These are phyloP conservation scores for Choloepus hoffmanni DNA, from an alignment of 2,113 vertebrate genomes.

Conservation along the genomic window DNA sequence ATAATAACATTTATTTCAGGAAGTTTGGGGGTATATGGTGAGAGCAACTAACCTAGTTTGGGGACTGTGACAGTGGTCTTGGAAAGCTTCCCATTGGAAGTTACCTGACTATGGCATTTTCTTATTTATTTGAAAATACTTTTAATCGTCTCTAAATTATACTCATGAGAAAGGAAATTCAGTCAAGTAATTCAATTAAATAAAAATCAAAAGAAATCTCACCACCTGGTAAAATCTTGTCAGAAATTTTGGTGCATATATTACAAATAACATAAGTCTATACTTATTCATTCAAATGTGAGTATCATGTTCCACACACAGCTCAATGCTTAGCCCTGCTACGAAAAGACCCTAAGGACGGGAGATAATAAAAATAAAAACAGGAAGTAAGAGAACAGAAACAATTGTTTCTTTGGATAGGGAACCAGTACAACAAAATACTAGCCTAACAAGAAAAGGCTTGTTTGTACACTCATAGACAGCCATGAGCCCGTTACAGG, in stretches of 20 bases:
- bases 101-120: neutral
- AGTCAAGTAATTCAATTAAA: neutral
- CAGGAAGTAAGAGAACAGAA: slow-evolving; percentile 59
- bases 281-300: neutral
- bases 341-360: neutral
- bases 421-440: neutral
- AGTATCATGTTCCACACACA: neutral
- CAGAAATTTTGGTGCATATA: neutral
- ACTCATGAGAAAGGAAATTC: neutral
- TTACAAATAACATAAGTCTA: neutral
- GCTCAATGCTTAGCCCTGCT: slow-evolving; percentile 17
- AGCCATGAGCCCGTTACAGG: neutral
- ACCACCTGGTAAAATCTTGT: neutral
- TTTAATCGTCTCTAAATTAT: neutral
- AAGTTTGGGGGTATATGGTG: neutral
- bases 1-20: neutral
- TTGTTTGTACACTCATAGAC: neutral
- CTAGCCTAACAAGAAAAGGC: neutral
- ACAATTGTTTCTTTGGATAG: neutral
- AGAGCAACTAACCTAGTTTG: neutral
- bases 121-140: neutral
- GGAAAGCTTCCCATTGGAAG: neutral
- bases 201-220: neutral
- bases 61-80: neutral
- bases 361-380: slow-evolving; percentile 44